These are phyloP conservation scores for Dicaeum eximium DNA, from an alignment of 2,113 vertebrate genomes.

Conservation along the genomic window DNA sequence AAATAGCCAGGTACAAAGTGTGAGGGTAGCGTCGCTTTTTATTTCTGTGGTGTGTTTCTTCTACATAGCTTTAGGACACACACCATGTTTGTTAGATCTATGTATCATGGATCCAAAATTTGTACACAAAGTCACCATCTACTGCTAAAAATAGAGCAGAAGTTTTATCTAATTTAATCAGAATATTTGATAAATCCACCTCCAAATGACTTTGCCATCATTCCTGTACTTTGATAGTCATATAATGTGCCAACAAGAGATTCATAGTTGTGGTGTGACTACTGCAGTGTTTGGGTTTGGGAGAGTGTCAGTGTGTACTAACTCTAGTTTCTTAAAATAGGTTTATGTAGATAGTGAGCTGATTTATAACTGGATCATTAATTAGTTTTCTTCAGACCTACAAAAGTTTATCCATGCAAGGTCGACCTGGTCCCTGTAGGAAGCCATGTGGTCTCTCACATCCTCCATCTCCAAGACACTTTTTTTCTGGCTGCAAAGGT, in stretches of 20 bases:
- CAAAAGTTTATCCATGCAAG: neutral
- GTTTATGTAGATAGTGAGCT: neutral
- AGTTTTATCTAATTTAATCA: neutral
- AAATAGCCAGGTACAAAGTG: neutral
- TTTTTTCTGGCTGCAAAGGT: neutral
- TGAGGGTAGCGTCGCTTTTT: neutral
- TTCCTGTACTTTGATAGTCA: neutral
- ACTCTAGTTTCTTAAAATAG: neutral
- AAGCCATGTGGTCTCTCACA: accelerated
- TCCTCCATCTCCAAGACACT: neutral
- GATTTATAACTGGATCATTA: neutral
- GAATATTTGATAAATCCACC: neutral
- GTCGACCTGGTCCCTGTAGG: neutral
- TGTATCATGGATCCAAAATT: neutral
- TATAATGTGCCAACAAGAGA: neutral
- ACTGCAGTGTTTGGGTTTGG: neutral
- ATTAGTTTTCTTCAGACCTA: neutral
- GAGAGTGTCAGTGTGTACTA: neutral
- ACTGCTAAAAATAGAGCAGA: neutral
- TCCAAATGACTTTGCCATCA: neutral
- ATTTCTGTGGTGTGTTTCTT: neutral
- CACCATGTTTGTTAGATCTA: accelerated
- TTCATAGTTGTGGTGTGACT: neutral
- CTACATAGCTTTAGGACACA: neutral
- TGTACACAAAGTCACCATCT: neutral